Conservation (phyloP, 1,140 invertebrate species). For the Hypsibius dujardini region DNA sequence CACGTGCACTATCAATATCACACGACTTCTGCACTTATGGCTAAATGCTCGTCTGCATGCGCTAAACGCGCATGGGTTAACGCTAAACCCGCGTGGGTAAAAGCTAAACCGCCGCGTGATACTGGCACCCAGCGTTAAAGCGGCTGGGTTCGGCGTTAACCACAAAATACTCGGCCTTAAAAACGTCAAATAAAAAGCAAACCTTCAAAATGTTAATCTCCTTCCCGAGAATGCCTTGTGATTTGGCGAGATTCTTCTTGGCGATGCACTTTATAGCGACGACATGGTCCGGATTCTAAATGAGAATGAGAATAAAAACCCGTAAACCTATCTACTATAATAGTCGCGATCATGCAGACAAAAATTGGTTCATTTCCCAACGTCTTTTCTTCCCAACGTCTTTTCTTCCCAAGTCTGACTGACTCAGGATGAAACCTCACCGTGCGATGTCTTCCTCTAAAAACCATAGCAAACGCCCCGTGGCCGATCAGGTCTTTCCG, state of each 20-base stretch:
- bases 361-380: no score
- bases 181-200: conserved; percentile 18
- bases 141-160: not conserved
- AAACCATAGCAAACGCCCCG: conserved; percentile 97
- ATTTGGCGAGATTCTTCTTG: conserved; percentile 90
- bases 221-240: conserved; percentile 84
- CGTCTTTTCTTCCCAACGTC: no score
- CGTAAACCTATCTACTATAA: no score
- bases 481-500: conserved; percentile 91
- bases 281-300: conserved; percentile 60
- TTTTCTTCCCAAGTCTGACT: no score
- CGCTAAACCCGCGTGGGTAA: no score
- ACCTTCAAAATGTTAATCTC: conserved; percentile 96
- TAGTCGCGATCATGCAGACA: no score
- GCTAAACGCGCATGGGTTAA: no score
- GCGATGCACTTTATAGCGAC: conserved; percentile 95
- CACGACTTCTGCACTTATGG: not conserved
- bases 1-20: not conserved
- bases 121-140: not conserved
- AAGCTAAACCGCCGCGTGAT: no score
- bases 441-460: conserved; percentile 80
- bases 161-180: not conserved
- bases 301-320: no score
- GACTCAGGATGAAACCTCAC: no score
- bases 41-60: not conserved